Conservation (phyloP, 2,113 vertebrate species). For the Lophochroa leadbeateri region DNA sequence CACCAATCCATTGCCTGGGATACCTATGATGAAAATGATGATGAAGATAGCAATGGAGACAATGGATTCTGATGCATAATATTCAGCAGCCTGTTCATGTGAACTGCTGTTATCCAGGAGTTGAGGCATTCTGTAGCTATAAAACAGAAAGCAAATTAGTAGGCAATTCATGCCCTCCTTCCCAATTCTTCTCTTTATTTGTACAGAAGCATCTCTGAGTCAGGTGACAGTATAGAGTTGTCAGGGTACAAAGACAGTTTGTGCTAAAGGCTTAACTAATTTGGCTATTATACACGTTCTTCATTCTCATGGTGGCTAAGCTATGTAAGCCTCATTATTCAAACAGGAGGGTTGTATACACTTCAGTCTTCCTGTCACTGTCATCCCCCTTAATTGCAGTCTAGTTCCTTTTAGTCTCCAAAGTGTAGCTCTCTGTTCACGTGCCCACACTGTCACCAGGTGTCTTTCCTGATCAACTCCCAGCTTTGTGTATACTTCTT, state of each 20-base stretch:
- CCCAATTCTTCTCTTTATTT: not conserved
- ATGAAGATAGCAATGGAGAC: slow-evolving; percentile 61
- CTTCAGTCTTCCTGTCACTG: not conserved
- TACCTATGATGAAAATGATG: slow-evolving; percentile 72
- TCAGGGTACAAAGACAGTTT: not conserved
- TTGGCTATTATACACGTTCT: accelerated
- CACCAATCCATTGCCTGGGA: slow-evolving; percentile 81
- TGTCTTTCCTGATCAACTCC: not conserved
- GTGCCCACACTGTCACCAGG: not conserved
- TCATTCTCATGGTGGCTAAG: not conserved
- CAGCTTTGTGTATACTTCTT: not conserved
- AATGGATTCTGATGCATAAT: not conserved
- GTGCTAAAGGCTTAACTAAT: not conserved
- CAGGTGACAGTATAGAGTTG: not conserved
- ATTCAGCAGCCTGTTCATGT: not conserved
- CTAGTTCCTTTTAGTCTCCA: not conserved
- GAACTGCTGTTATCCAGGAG: slow-evolving; percentile 35
- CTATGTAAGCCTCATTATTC: not conserved
- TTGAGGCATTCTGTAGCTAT: slow-evolving; percentile 35
- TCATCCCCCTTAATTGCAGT: not conserved
- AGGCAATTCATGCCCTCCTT: not conserved
- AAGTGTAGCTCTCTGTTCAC: not conserved
- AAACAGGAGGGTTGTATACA: not conserved
- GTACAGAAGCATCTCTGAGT: not conserved
- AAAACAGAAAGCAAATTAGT: not conserved